Conservation (phyloP, 1,140 invertebrate species). For the Drosophila saltans region DNA sequence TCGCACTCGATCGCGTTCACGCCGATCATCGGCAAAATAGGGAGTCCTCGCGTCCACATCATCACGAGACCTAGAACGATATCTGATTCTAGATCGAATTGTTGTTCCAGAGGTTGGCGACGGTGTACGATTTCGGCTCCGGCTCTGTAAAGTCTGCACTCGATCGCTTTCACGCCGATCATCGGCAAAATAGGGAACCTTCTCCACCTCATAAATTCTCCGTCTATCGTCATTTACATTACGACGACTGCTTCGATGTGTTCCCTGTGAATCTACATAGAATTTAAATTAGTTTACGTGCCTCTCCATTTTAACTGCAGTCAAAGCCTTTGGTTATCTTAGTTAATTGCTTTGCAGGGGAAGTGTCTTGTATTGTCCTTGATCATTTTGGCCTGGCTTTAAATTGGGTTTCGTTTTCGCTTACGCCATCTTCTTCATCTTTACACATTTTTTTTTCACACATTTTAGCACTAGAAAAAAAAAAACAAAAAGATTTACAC, state of each 20-base stretch:
- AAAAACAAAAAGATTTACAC: conserved; percentile 71
- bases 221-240: conserved; percentile 6
- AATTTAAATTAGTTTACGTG: conserved; percentile 2
- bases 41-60: conserved; percentile 42
- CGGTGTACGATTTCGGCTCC: conserved; percentile 21
- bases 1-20: conserved; percentile 51
- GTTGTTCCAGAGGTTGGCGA: not conserved
- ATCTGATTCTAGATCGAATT: conserved; percentile 2
- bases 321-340: not conserved
- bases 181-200: conserved; percentile 59
- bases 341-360: not conserved
- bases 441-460: conserved; percentile 44
- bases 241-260: not conserved
- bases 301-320: conserved; percentile 24
- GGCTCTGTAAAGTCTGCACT: conserved; percentile 14
- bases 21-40: conserved; percentile 47
- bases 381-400: conserved; percentile 24
- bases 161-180: conserved; percentile 49
- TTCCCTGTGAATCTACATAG: conserved; percentile 28
- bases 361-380: not conserved
- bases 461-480: conserved; percentile 63
- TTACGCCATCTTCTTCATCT: conserved; percentile 1
- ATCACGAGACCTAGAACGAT: conserved; percentile 26
- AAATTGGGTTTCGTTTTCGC: not conserved
- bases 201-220: conserved; percentile 14